Conservation (phyloP, 1,140 invertebrate species). For the Coenobita brevimanus region DNA sequence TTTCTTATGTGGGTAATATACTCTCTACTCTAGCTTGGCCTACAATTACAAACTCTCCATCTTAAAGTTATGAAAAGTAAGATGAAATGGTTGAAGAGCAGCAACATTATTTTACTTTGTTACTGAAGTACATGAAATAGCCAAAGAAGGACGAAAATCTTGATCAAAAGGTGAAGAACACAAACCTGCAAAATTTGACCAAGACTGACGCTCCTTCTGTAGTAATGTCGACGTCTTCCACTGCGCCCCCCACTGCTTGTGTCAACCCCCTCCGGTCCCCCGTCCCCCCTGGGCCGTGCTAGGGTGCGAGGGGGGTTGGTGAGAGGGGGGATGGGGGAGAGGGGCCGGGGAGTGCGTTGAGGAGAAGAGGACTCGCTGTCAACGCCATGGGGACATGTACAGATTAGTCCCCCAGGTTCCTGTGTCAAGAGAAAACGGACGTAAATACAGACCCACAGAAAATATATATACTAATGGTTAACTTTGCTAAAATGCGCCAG, state of each 20-base stretch:
- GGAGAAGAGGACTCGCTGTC: neutral
- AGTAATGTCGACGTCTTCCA: neutral
- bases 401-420: neutral
- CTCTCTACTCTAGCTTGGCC: too few relatives aligned
- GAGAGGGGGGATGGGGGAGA: neutral
- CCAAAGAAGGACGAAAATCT: too few relatives aligned
- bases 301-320: neutral
- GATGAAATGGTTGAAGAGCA: too few relatives aligned
- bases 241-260: neutral
- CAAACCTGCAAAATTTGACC: slow-evolving; percentile 39
- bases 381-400: neutral
- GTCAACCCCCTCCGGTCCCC: neutral
- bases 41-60: too few relatives aligned
- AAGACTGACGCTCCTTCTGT: slow-evolving; percentile 49
- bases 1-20: too few relatives aligned
- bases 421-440: neutral
- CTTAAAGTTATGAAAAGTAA: too few relatives aligned
- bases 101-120: too few relatives aligned
- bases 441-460: neutral
- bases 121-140: too few relatives aligned
- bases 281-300: neutral
- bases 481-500: too few relatives aligned
- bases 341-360: neutral
- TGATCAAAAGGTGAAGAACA: too few relatives aligned
- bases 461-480: too few relatives aligned